Conservation (phyloP, 2,113 vertebrate genomes). For the Misgurnus anguillicaudatus region DNA sequence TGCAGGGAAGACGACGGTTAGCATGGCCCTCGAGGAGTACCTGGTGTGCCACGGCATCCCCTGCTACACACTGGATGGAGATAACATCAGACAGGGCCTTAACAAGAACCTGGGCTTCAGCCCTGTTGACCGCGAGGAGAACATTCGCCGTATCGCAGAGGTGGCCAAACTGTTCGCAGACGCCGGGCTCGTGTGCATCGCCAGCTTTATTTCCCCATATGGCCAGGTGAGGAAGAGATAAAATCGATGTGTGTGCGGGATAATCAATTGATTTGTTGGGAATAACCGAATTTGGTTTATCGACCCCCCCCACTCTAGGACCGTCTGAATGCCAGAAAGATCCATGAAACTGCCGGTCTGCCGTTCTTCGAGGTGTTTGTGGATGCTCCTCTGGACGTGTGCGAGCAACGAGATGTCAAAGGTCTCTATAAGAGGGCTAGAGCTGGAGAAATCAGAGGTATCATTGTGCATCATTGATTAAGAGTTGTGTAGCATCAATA, state of each 20-base stretch:
- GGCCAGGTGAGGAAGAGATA: constrained; percentile 77
- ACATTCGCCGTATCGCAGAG: constrained; percentile 94
- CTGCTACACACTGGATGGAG: constrained; percentile 94
- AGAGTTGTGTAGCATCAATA: no score
- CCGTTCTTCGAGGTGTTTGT: constrained; percentile 99
- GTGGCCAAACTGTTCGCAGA: constrained; percentile 97
- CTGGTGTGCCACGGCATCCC: constrained; percentile 97
- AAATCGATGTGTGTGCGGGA: not conserved
- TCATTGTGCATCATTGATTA: no score
- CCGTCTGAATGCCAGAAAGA: constrained; percentile 91
- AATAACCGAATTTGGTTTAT: not conserved
- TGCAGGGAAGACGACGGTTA: constrained; percentile 96
- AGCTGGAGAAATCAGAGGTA: constrained; percentile 97
- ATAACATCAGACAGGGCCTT: constrained; percentile 97
- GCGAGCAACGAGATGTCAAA: constrained; percentile 96
- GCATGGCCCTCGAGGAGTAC: constrained; percentile 97
- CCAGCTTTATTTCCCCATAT: constrained; percentile 97
- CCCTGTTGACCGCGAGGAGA: constrained; percentile 95
- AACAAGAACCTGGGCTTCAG: constrained; percentile 97
- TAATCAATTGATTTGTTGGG: not conserved
- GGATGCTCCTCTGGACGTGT: constrained; percentile 93
- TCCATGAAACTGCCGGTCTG: constrained; percentile 90
- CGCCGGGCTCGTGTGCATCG: constrained; percentile 93
- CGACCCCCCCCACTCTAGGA: constrained; percentile 73
- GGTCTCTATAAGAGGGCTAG: constrained; percentile 96